Evolutionary conservation across 2,888 invertebrate genomes (phyloP), one percentile per base, ranked within the genome.

Genomic region (Agriopis leucophaearia): DNA sequence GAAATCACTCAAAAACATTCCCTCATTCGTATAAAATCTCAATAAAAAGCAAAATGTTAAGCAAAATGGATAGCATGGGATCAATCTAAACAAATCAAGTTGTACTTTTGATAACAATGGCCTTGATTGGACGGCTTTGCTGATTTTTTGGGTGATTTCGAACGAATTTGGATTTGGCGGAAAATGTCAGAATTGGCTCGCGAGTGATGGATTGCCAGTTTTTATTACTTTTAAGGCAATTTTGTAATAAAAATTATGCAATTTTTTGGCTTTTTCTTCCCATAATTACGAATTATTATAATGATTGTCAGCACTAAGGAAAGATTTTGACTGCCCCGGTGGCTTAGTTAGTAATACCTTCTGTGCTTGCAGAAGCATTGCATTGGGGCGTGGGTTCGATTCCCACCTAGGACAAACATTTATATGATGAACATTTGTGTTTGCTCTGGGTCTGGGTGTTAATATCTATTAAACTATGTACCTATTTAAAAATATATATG

Each of bases 11-110:
- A 66, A 74, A 75, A 70, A 62, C 63, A 66, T 56, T 71, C 70
- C 61, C 73, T 74, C 64, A 72, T 82, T 85, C 81, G 85, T 81
- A 79, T 84, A 79, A 78, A 74, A 76, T 81, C 81, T 79, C 80
- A 80, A 60, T 72, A 75, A 75, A 75, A 75, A 71, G 65, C 56
- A 54, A 40, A 61, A 70, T 64, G 70, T 77, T 79, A 27, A 27
- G 79, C 81, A 84, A 86, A 88, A 91, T 89, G 84, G 88, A 90
- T 91, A 50, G 81, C 82, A 77, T 72, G 68, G 73, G 73, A 89
- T 89, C 88, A 84, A 89, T 89, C 89, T 87, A 90, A 89, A 88
- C 88, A 88, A 86, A 87, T 86, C 82, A 77, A 83, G 77, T 83
- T 78, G 35, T 27, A 83, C 74, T 75, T 79, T 75, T 80, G 77